Evolutionary conservation across 2,888 invertebrate species (phyloP).

Genomic region (Pteria penguin): DNA sequence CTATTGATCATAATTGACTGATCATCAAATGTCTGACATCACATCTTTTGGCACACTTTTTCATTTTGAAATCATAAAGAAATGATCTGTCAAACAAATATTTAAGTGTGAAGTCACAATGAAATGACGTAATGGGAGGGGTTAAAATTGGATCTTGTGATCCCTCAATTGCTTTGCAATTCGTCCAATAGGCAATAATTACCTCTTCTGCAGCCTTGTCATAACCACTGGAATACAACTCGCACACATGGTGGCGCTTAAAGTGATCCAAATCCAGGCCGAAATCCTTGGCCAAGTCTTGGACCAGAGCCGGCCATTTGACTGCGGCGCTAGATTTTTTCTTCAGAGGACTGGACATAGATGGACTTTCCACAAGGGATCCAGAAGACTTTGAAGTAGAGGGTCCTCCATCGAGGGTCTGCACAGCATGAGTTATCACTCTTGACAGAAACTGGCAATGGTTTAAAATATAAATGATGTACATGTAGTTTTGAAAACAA

Average conservation of each 20-base stretch:
- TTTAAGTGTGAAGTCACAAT: too few species aligned
- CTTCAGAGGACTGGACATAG: constrained; percentile 36
- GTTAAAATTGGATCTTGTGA: too few species aligned
- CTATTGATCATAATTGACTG: too few species aligned
- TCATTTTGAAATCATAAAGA: too few species aligned
- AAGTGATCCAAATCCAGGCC: constrained; percentile 87
- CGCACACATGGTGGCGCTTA: constrained; percentile 88
- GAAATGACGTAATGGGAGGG: too few species aligned
- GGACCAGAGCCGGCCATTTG: constrained; percentile 87
- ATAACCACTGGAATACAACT: constrained; percentile 83
- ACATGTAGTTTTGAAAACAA: too few species aligned
- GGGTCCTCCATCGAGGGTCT: constrained; percentile 31
- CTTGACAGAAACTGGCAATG: constrained; percentile 51
- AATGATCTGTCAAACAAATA: too few species aligned
- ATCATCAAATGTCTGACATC: too few species aligned
- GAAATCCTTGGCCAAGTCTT: constrained; percentile 88
- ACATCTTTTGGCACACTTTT: too few species aligned
- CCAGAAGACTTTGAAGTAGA: background rate
- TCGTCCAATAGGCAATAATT: too few species aligned
- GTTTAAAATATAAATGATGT: too few species aligned
- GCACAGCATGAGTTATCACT: constrained; percentile 51
- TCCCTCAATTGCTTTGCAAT: too few species aligned
- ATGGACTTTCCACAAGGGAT: background rate
- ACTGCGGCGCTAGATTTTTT: constrained; percentile 49
- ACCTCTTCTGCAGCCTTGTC: constrained; percentile 85